These are phyloP conservation scores for Bubo scandiacus DNA, from an alignment of 2,113 vertebrate species.

Conservation along the genomic window DNA sequence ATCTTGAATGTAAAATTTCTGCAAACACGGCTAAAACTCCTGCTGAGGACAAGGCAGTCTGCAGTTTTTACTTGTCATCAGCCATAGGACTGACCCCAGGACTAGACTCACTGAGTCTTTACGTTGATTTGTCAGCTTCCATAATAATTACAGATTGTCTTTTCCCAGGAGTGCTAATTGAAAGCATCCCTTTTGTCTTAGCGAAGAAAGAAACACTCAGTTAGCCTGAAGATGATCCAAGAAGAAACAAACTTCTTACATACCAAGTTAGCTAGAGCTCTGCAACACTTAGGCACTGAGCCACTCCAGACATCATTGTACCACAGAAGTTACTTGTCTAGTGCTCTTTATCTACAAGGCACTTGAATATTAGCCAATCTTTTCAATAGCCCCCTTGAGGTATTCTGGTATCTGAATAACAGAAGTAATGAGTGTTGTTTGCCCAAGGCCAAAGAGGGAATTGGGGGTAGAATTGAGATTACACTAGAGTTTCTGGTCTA, in stretches of 20 bases:
- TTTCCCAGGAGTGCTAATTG: neutral
- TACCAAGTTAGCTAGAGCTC: neutral
- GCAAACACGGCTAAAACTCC: neutral
- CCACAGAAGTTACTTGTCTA: neutral
- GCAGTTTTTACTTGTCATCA: neutral
- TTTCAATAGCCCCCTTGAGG: conserved; percentile 44
- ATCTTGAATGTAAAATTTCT: neutral
- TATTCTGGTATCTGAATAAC: conserved; percentile 43
- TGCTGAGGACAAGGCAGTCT: neutral
- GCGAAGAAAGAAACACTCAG: neutral
- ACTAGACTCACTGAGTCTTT: neutral
- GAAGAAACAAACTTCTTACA: neutral
- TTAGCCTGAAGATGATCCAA: neutral
- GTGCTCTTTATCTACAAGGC: conserved; percentile 30
- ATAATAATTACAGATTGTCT: neutral
- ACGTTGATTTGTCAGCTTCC: neutral
- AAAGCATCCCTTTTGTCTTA: neutral
- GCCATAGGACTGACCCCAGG: neutral
- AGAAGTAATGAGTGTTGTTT: conserved; percentile 59
- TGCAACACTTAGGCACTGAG: neutral
- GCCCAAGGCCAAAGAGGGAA: conserved; percentile 60
- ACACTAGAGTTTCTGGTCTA: conserved; percentile 33
- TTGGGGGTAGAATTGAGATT: conserved; percentile 41
- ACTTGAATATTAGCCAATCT: conserved; percentile 54
- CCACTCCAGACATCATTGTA: neutral